Percentiles rank a stretch among this genome's conserved stretches.
phyloP scores from a whole-genome alignment of 2,888 invertebrate genomes.

The Coelogynopora nodosa region DNA sequence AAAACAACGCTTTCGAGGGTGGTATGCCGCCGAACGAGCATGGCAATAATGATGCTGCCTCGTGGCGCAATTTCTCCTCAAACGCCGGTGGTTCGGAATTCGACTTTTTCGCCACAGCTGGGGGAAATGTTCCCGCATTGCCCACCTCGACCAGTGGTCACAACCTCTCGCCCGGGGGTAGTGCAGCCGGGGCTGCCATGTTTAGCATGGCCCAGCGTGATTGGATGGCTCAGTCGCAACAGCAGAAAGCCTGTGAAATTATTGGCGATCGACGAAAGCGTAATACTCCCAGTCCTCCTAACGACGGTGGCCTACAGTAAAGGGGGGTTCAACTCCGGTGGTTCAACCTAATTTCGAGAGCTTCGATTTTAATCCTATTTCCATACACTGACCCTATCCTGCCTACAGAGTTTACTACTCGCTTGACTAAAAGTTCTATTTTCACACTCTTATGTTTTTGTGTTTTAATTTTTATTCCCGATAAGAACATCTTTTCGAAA shows the following conservation, averaged over 20 bases:
- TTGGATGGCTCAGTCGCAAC: background rate
- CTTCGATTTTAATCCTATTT: background rate
- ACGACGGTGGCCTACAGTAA: background rate
- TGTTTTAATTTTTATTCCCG: background rate
- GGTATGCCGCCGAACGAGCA: background rate
- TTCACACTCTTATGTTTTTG: background rate
- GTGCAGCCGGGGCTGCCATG: background rate
- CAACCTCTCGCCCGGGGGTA: background rate
- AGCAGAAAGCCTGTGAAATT: background rate
- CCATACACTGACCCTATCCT: background rate
- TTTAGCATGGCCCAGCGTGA: background rate
- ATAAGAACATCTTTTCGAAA: background rate
- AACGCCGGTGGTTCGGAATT: slow-evolving; percentile 1
- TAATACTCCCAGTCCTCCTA: slow-evolving; percentile 4
- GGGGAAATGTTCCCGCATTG: background rate
- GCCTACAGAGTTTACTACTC: background rate
- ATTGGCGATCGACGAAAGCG: slow-evolving; percentile 30
- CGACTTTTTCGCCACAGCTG: background rate
- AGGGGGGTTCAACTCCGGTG: background rate
- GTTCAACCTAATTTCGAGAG: background rate
- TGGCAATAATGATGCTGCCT: background rate
- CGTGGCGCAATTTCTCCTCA: background rate
- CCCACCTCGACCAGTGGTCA: background rate
- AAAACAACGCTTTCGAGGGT: background rate
- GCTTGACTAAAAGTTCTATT: background rate